Percentiles rank a stretch among this genome's conserved stretches.
Conservation (phyloP, 2,113 vertebrate genomes). For the Pachyramphus minor region DNA sequence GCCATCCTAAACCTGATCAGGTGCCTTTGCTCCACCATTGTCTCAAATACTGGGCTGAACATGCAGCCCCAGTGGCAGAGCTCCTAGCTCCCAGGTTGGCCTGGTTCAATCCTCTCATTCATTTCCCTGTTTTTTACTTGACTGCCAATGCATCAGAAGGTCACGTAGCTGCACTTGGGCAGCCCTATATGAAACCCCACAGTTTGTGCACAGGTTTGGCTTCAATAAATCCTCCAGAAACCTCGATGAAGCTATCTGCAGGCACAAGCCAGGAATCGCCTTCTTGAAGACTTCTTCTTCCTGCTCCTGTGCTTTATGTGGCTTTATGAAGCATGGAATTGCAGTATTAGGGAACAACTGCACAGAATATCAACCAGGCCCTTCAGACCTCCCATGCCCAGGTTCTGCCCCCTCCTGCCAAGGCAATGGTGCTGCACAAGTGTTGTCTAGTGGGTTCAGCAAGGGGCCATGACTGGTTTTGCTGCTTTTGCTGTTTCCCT, state of each 20-base stretch:
- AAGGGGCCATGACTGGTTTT: neutral
- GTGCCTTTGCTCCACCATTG: neutral
- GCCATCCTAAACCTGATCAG: neutral
- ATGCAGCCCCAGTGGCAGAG: neutral
- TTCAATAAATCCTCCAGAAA: neutral
- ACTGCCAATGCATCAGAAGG: neutral
- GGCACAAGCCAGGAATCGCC: neutral
- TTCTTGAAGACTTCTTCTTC: neutral
- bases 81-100: neutral
- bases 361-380: neutral
- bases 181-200: neutral
- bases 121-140: neutral
- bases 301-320: neutral
- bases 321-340: neutral
- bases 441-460: neutral
- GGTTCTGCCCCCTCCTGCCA: neutral
- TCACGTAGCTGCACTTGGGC: neutral
- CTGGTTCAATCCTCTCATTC: neutral
- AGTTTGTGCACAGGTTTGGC: neutral
- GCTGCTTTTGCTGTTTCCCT: neutral
- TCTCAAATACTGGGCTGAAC: neutral
- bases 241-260: neutral
- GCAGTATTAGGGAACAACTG: neutral
- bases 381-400: neutral
- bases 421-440: neutral